Conservation (phyloP, 2,797 vertebrate genomes). For the Chaetodon trifasciatus region DNA sequence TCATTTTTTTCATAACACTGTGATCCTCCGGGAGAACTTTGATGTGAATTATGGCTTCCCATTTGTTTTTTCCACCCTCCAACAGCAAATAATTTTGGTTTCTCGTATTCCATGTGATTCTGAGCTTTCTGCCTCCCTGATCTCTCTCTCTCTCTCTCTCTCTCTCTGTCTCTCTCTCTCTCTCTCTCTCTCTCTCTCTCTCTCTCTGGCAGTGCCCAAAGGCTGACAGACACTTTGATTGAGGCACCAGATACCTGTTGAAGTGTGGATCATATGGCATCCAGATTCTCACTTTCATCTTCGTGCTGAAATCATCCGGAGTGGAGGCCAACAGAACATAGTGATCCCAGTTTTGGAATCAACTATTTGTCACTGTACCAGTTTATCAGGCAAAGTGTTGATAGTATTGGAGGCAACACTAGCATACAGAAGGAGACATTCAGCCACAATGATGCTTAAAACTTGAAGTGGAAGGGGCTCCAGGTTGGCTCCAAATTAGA, state of each 20-base stretch:
- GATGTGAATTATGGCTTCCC: neutral
- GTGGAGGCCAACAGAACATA: neutral
- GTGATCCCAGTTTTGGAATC: neutral
- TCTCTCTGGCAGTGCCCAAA: neutral
- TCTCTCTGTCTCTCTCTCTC: no score
- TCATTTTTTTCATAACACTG: neutral
- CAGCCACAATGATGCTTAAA: neutral
- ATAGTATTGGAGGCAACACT: neutral
- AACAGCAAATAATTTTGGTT: neutral
- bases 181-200: no score
- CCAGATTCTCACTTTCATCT: slow-evolving; percentile 48
- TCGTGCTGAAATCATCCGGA: slow-evolving; percentile 7
- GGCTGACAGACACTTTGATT: neutral
- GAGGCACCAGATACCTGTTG: slow-evolving; percentile 1
- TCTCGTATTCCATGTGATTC: slow-evolving; percentile 4
- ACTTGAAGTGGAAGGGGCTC: neutral
- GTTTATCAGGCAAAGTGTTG: neutral
- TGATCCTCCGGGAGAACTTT: no score
- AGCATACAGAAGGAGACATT: neutral
- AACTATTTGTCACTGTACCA: neutral
- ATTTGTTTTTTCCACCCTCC: slow-evolving; percentile 1
- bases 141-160: neutral
- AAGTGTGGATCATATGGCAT: slow-evolving; percentile 39
- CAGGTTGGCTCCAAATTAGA: neutral
- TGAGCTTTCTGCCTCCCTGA: neutral